phyloP scores from a whole-genome alignment of 2,888 invertebrate species.

The Enchytraeus crypticus region DNA sequence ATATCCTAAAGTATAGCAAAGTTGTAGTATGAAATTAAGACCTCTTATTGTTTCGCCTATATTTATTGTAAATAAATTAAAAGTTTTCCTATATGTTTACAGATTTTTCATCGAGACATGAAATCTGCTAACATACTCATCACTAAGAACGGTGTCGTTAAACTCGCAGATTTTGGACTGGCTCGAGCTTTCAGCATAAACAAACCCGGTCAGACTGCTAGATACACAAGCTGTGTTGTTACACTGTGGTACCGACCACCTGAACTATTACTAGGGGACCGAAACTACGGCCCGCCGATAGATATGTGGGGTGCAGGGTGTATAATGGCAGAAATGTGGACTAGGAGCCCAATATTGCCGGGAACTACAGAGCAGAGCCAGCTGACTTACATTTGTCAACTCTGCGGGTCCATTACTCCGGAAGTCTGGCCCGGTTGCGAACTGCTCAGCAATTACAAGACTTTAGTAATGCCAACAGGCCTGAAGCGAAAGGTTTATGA shows the following conservation, averaged over 20 bases:
- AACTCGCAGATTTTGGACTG: conserved; percentile 93
- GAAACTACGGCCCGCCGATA: conserved; percentile 92
- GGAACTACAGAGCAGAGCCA: conserved; percentile 96
- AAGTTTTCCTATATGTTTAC: too few species aligned
- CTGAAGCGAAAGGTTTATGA: conserved; percentile 46
- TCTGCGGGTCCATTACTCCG: conserved; percentile 89
- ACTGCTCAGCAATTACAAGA: conserved; percentile 68
- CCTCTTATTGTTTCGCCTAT: too few species aligned
- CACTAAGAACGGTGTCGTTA: conserved; percentile 75
- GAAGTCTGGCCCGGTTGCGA: conserved; percentile 66
- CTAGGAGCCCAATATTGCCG: conserved; percentile 60
- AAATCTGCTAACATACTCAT: conserved; percentile 97
- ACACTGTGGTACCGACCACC: conserved; percentile 82
- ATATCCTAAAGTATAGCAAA: too few species aligned
- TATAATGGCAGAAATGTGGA: conserved; percentile 99
- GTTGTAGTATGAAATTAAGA: too few species aligned
- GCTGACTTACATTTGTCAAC: conserved; percentile 80
- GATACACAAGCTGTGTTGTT: conserved; percentile 95
- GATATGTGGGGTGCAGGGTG: conserved; percentile 90
- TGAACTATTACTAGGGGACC: conserved; percentile 53
- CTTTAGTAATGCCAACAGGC: conserved; percentile 42
- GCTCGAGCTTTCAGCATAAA: conserved; percentile 87
- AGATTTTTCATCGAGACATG: conserved; percentile 65
- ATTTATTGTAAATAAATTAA: too few species aligned
- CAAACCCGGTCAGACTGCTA: conserved; percentile 69